Conservation (phyloP, 2,797 vertebrate species). For the Heliangelus exortis region DNA sequence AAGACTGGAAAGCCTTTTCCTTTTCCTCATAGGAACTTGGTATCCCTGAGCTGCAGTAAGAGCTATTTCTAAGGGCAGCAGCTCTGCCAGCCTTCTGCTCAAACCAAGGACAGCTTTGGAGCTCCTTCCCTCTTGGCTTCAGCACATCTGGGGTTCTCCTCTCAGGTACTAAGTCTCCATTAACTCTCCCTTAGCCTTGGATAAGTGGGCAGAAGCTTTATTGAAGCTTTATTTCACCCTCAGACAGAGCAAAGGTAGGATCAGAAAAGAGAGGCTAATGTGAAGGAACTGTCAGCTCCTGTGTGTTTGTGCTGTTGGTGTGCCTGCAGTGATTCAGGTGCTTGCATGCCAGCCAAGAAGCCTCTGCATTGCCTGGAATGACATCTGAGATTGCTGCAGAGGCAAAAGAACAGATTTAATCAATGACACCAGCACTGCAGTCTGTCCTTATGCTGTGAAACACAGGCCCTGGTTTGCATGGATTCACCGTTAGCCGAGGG, state of each 20-base stretch:
- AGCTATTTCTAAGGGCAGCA: not conserved
- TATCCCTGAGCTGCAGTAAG: not conserved
- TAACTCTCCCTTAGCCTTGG: not conserved
- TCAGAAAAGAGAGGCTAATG: not conserved
- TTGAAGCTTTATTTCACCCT: not conserved
- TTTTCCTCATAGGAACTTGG: not conserved
- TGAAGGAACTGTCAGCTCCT: not conserved
- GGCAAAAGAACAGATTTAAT: conserved; percentile 30
- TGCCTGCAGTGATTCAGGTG: conserved; percentile 17
- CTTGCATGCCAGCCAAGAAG: not conserved
- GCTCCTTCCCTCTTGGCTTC: not conserved
- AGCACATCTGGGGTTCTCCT: not conserved
- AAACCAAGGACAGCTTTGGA: not conserved
- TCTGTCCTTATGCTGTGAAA: not conserved
- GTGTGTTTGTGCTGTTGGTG: not conserved
- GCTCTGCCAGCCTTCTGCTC: not conserved
- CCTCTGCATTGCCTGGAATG: conserved; percentile 2
- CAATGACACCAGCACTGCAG: conserved; percentile 34
- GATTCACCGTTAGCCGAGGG: not conserved
- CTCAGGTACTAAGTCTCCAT: not conserved
- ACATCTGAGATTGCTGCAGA: conserved; percentile 32
- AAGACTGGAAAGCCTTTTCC: not conserved
- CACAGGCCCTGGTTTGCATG: not conserved
- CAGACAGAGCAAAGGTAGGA: not conserved
- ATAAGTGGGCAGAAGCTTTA: not conserved